A percentile compares a stretch with the other conserved stretches of the same genome.
Evolutionary conservation across 2,888 invertebrate genomes (phyloP).

Genomic region (Eumacrocentrus americanus): DNA sequence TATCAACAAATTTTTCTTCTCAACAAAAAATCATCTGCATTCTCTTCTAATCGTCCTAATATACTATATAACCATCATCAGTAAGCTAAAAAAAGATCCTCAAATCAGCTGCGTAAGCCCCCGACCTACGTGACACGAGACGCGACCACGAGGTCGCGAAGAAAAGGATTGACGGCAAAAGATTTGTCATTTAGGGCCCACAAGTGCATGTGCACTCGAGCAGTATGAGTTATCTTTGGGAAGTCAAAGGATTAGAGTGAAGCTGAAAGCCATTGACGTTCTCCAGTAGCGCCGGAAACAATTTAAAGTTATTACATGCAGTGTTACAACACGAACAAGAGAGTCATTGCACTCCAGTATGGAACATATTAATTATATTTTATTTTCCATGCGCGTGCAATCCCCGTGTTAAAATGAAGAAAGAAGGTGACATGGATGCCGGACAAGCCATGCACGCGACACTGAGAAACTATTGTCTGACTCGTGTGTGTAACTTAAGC

Average conservation of each 20-base stretch:
- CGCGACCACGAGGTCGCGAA: too few species aligned
- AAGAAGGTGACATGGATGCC: constrained; percentile 17
- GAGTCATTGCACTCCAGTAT: constrained; percentile 9
- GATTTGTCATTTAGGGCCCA: neutral
- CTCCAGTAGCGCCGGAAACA: constrained; percentile 5
- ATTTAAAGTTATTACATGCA: neutral
- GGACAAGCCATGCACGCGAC: constrained; percentile 11
- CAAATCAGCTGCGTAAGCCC: too few species aligned
- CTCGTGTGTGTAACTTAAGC: neutral
- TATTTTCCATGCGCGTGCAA: too few species aligned
- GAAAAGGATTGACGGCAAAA: neutral
- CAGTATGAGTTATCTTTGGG: neutral
- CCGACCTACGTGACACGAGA: too few species aligned
- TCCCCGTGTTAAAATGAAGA: neutral
- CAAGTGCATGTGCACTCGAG: constrained; percentile 5
- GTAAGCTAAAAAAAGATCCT: too few species aligned
- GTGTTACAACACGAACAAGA: neutral
- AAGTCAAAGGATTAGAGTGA: neutral
- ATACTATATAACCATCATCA: too few species aligned
- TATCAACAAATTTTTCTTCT: too few species aligned
- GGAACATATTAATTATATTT: neutral
- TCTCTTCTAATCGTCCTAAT: too few species aligned
- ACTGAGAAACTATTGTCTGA: constrained; percentile 19
- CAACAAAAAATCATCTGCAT: too few species aligned
- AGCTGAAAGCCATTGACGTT: neutral